A percentile compares a stretch with the other conserved stretches of the same genome.
phyloP scores from a whole-genome alignment of 2,888 invertebrate genomes.

The Odiellus spinosus region DNA sequence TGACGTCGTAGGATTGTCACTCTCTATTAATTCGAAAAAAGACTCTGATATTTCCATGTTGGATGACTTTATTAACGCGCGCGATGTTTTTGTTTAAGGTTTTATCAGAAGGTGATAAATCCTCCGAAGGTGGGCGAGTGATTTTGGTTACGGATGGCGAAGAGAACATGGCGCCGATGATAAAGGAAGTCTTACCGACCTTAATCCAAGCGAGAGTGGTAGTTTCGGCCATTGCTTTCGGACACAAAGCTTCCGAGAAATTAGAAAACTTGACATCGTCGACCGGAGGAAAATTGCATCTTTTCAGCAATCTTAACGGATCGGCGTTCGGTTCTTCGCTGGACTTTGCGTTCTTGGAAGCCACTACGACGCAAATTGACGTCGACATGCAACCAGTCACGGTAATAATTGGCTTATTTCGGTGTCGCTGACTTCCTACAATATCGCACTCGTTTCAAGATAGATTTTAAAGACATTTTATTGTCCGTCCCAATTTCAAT shows the following conservation, averaged over 20 bases:
- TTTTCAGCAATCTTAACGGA: constrained; percentile 17
- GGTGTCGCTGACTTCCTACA: no score
- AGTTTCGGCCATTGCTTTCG: constrained; percentile 19
- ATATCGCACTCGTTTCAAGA: no score
- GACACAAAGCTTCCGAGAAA: constrained; percentile 21
- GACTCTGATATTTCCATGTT: no score
- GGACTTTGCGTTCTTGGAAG: background rate
- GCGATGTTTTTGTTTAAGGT: no score
- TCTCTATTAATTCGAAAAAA: no score
- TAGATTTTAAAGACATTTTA: no score
- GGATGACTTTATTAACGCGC: no score
- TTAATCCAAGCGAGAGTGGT: constrained; percentile 17
- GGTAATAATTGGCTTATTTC: no score
- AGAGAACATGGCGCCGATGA: constrained; percentile 14
- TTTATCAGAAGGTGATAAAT: constrained; percentile 2
- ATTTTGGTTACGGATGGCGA: constrained; percentile 19
- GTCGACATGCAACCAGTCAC: constrained; percentile 1
- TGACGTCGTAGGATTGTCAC: no score
- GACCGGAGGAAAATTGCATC: constrained; percentile 17
- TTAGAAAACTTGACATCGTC: constrained; percentile 16
- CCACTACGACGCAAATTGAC: constrained; percentile 1
- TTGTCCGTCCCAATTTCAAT: no score
- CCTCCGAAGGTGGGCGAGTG: constrained; percentile 14
- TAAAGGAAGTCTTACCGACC: constrained; percentile 17
- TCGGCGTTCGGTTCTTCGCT: constrained; percentile 7